Percentiles rank a stretch among this genome's conserved stretches.
These are phyloP conservation scores for Drosophila funebris DNA, from an alignment of 1,140 invertebrate species.

Conservation along the genomic window DNA sequence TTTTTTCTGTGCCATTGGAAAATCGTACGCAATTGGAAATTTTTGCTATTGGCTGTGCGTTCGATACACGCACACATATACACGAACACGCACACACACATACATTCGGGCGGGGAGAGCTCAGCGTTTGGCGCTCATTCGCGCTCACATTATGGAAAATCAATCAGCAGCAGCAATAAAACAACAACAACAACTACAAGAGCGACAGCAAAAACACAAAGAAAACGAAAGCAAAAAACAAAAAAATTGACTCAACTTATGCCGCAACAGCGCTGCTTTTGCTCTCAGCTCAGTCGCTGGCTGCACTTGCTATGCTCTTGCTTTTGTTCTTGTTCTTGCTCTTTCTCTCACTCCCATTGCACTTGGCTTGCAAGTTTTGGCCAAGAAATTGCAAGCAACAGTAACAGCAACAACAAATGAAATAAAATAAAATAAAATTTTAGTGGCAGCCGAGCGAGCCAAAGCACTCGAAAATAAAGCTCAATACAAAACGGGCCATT, in stretches of 20 bases:
- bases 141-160: conserved; percentile 75
- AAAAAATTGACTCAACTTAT: conserved; percentile 35
- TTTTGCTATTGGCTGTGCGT: conserved; percentile 78
- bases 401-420: conserved; percentile 36
- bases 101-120: conserved; percentile 24
- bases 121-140: conserved; percentile 30
- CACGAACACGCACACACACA: conserved; percentile 1
- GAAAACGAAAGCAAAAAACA: conserved; percentile 13
- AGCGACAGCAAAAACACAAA: conserved; percentile 4
- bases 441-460: conserved; percentile 5
- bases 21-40: conserved; percentile 80
- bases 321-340: not conserved
- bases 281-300: not conserved
- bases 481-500: conserved; percentile 74
- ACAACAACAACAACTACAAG: conserved; percentile 20
- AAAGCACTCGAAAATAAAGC: conserved; percentile 59
- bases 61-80: conserved; percentile 57
- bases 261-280: conserved; percentile 21
- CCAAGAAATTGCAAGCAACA: conserved; percentile 45
- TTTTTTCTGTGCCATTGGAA: conserved; percentile 71
- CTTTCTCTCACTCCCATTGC: conserved; percentile 12
- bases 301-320: conserved; percentile 11
- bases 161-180: conserved; percentile 60
- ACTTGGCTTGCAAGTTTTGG: conserved; percentile 43
- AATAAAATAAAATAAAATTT: conserved; percentile 34